Evolutionary conservation across 1,140 invertebrate genomes (phyloP), one percentile per base, ranked within the genome.

Genomic region (Tetragnatha versicolor): DNA sequence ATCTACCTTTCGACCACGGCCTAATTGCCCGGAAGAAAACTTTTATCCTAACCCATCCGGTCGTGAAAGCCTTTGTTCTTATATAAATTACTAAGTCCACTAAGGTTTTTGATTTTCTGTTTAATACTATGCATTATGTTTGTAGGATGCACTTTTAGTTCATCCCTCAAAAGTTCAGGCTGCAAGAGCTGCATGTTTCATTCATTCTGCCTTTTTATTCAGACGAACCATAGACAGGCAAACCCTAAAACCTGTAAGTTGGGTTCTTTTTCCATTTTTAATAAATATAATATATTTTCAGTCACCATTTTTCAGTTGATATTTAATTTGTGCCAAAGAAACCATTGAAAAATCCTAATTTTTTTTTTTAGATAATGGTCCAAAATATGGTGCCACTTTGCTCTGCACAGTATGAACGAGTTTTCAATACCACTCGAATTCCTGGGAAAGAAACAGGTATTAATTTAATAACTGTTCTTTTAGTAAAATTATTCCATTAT

Each of bases 341-440:
- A n/a, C n/a, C n/a, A n/a, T n/a, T n/a, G n/a, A n/a, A n/a, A n/a
- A n/a, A 31, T 60, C 17, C 47, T 45, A 25, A 14, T 65, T 58
- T 85, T 86, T 29, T 73, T 7, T 31, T 12, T 1, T 83, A 93
- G 92, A 94, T 96, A 81, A 89, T 95, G 87, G 88, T 97, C 20
- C 95, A 97, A 89, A 92, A 92, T 75, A 88, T 95, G 82, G 94
- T 99, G 51, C 98, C 98, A 0, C 87, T 99, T 29, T 99, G 98
- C 85, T 98, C 97, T 0, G 95, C 94, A 91, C 98, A 99, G 85
- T 99, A 99, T 86, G 96, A 98, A 86, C 88, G 97, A 68, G 89
- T 97, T 37, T 99, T 99, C 85, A 99, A 99, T 85, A 98, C 96
- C 2, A 96, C 94, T 0, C 90, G 98, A 77, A 89, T 98, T 49